Percentiles rank a stretch among this genome's conserved stretches.
Evolutionary conservation across 2,888 invertebrate genomes (phyloP).

Genomic region (Scaeva pyrastri): DNA sequence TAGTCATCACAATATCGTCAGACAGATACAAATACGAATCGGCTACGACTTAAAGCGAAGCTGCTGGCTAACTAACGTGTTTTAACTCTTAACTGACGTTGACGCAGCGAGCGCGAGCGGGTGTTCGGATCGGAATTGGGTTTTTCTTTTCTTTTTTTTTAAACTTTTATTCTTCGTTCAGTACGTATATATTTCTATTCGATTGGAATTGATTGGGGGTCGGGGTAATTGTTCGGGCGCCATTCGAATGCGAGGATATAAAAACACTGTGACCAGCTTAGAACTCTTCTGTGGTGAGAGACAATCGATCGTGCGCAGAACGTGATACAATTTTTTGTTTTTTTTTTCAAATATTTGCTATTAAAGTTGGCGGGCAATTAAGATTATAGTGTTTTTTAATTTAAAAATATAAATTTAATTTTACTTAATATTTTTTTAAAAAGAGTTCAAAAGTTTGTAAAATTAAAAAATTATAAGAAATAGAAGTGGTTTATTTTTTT

Average conservation of each 20-base stretch:
- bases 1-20: neutral
- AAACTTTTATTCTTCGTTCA: too few species aligned
- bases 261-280: slow-evolving; percentile 63
- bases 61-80: slow-evolving; percentile 29
- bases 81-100: neutral
- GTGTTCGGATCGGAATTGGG: slow-evolving; percentile 34
- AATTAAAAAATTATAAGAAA: too few species aligned
- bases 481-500: too few species aligned
- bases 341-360: slow-evolving; percentile 18
- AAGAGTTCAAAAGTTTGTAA: too few species aligned
- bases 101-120: slow-evolving; percentile 38
- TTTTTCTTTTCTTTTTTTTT: slow-evolving; percentile 42
- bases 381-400: neutral
- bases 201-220: neutral
- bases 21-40: slow-evolving; percentile 14
- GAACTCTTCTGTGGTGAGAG: slow-evolving; percentile 72
- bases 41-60: neutral
- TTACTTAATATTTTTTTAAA: too few species aligned
- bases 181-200: slow-evolving; percentile 47
- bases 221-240: slow-evolving; percentile 45
- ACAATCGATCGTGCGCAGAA: slow-evolving; percentile 72
- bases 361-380: slow-evolving; percentile 37
- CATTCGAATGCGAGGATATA: slow-evolving; percentile 72
- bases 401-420: neutral
- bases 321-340: slow-evolving; percentile 41